These are phyloP conservation scores for Osmoderma eremita DNA, from an alignment of 2,888 invertebrate species.

Conservation along the genomic window DNA sequence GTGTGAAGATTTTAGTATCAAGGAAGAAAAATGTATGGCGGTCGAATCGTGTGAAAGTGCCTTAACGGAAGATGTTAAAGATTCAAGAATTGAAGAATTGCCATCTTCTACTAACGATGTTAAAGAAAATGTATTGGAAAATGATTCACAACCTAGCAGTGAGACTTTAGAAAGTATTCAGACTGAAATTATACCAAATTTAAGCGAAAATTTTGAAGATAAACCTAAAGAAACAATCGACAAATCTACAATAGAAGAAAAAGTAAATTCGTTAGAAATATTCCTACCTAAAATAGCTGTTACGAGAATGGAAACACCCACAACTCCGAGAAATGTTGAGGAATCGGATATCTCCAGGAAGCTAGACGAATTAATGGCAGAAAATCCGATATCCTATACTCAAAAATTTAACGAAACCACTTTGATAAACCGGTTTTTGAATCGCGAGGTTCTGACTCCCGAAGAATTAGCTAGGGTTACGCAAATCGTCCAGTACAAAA, in stretches of 20 bases:
- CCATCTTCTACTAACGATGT: too few species aligned
- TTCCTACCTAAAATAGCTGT: conserved; percentile 42
- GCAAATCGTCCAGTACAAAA: conserved; percentile 47
- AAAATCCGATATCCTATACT: conserved; percentile 38
- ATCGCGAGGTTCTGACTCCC: conserved; percentile 41
- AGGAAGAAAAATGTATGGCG: background rate
- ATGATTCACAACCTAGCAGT: background rate
- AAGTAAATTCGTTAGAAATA: conserved; percentile 38
- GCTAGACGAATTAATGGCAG: conserved; percentile 30
- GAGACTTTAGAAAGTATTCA: too few species aligned
- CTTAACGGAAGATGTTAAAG: too few species aligned
- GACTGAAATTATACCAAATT: too few species aligned
- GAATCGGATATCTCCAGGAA: conserved; percentile 28
- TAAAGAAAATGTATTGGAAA: background rate
- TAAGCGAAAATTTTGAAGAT: background rate
- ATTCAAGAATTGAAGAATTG: too few species aligned
- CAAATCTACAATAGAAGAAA: conserved; percentile 38
- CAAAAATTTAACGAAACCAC: conserved; percentile 40
- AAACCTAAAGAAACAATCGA: conserved; percentile 15
- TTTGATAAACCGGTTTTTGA: conserved; percentile 46
- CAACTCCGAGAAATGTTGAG: background rate
- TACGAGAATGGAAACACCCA: background rate
- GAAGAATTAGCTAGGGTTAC: conserved; percentile 45
- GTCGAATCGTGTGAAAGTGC: too few species aligned
- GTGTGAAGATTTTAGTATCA: too few species aligned